Evolutionary conservation across 2,888 invertebrate genomes (phyloP).

Genomic region (Andrena hattorfiana): DNA sequence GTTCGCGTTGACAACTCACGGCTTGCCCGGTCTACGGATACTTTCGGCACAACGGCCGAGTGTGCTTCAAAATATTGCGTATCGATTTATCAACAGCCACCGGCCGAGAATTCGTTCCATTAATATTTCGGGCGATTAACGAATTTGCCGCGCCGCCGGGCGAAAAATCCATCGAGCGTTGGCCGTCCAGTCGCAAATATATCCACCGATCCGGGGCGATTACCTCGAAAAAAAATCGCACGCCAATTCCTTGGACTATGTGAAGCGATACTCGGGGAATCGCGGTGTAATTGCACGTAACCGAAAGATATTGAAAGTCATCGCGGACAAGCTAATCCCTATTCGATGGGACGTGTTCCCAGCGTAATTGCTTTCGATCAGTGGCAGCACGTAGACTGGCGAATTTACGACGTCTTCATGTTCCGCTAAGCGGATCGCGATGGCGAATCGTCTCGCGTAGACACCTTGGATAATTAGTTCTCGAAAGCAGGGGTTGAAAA

Average conservation of each 20-base stretch:
- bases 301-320: slow-evolving; percentile 64
- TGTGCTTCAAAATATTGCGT: slow-evolving; percentile 29
- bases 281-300: background rate
- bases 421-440: slow-evolving; percentile 49
- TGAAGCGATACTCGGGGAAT: background rate
- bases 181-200: background rate
- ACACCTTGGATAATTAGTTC: slow-evolving; percentile 51
- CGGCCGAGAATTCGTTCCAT: slow-evolving; percentile 17
- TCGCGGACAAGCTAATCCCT: slow-evolving; percentile 62
- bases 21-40: slow-evolving; percentile 17
- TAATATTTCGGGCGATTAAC: slow-evolving; percentile 30
- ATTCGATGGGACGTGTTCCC: slow-evolving; percentile 64
- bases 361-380: slow-evolving; percentile 69
- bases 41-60: slow-evolving; percentile 39
- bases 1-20: slow-evolving; percentile 47
- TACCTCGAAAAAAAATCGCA: background rate
- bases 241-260: background rate
- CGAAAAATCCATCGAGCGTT: slow-evolving; percentile 28
- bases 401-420: slow-evolving; percentile 68
- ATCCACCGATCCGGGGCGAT: background rate
- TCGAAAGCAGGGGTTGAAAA: no score
- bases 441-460: slow-evolving; percentile 30
- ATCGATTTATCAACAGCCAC: slow-evolving; percentile 31
- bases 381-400: slow-evolving; percentile 47
- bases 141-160: slow-evolving; percentile 22